Percentiles rank a stretch among this genome's conserved stretches.
phyloP scores from a whole-genome alignment of 2,113 vertebrate species.

The Tretioscincus oriximinensis region DNA sequence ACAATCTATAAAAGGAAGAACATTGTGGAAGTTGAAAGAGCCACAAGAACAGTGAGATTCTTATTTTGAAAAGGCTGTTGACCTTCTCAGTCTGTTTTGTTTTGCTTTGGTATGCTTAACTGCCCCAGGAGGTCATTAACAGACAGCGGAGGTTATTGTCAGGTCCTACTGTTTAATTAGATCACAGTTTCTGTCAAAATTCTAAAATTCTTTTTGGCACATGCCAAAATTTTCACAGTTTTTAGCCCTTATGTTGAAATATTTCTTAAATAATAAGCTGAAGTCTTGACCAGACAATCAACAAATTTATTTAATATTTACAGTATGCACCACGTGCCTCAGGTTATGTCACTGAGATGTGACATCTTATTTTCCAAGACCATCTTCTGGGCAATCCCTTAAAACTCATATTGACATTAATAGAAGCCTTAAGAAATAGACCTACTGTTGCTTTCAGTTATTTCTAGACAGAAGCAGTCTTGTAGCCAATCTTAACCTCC shows the following conservation, averaged over 20 bases:
- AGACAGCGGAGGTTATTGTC: constrained; percentile 74
- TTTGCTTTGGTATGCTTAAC: constrained; percentile 70
- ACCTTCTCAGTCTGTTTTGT: constrained; percentile 72
- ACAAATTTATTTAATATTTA: constrained; percentile 72
- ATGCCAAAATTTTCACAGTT: constrained; percentile 76
- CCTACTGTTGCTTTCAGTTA: constrained; percentile 47
- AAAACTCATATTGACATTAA: constrained; percentile 69
- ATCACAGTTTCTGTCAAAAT: constrained; percentile 73
- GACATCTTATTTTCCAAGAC: constrained; percentile 66
- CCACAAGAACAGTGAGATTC: constrained; percentile 32
- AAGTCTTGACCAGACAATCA: constrained; percentile 59
- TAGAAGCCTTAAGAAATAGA: constrained; percentile 67
- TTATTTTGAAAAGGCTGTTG: constrained; percentile 56
- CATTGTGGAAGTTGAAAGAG: constrained; percentile 29
- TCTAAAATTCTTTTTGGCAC: constrained; percentile 77
- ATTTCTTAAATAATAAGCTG: constrained; percentile 69
- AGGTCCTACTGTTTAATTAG: constrained; percentile 81
- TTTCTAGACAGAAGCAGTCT: constrained; percentile 58
- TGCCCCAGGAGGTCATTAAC: constrained; percentile 76
- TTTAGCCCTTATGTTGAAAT: constrained; percentile 70
- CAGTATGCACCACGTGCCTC: constrained; percentile 61
- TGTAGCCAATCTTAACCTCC: constrained; percentile 45
- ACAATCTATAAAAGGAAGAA: constrained; percentile 30
- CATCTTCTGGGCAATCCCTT: constrained; percentile 62
- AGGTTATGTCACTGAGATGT: constrained; percentile 70